Percentiles rank a stretch among this genome's conserved stretches.
Conservation (phyloP, 2,113 vertebrate genomes). For the Aythya baeri region DNA sequence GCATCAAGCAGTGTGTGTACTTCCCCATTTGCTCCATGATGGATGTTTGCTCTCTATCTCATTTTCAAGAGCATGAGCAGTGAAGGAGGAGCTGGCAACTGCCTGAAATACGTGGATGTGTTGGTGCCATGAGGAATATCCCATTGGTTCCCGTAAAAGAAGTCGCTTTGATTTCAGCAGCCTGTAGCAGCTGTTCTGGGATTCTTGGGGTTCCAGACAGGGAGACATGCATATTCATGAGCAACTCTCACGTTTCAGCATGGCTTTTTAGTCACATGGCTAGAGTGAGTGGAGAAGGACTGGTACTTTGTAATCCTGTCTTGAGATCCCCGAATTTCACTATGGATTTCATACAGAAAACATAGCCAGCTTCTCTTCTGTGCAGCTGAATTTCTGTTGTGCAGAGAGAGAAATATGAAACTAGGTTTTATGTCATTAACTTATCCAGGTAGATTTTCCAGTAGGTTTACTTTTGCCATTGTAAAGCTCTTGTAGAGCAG, state of each 20-base stretch:
- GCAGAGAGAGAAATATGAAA: background rate
- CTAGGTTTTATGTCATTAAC: background rate
- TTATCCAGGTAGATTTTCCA: constrained; percentile 1
- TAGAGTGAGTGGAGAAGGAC: background rate
- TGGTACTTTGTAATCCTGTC: background rate
- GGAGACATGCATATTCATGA: background rate
- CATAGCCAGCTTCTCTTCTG: background rate
- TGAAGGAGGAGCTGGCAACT: background rate
- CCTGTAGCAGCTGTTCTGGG: background rate
- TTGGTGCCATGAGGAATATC: background rate
- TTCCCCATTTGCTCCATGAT: background rate
- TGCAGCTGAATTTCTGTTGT: background rate
- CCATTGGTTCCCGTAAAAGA: background rate
- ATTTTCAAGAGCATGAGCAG: background rate
- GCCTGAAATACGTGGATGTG: background rate
- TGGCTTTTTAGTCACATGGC: background rate
- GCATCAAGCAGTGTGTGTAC: background rate
- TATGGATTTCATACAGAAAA: rapidly evolving
- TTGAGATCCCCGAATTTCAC: background rate
- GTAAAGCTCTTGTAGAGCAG: background rate
- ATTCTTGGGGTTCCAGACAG: background rate
- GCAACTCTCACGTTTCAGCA: background rate
- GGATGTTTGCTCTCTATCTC: background rate
- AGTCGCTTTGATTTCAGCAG: constrained; percentile 1
- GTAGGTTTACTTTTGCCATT: constrained; percentile 23